Evolutionary conservation across 1,140 invertebrate species (phyloP).

Genomic region (Eupeodes corollae): DNA sequence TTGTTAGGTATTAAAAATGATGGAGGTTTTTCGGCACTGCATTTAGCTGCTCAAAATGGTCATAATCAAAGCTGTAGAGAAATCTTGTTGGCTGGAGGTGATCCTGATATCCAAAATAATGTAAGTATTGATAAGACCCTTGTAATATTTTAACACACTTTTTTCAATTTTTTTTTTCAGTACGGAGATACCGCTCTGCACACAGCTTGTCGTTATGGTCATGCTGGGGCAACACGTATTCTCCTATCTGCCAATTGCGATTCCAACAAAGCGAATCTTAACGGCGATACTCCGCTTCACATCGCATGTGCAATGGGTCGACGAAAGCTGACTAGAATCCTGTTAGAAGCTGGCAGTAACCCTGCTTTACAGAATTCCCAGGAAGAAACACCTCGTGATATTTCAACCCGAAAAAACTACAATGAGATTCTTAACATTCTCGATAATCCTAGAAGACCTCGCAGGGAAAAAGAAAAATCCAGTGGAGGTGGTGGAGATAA

Average conservation of each 20-base stretch:
- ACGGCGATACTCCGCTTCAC: constrained; percentile 88
- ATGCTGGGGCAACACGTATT: constrained; percentile 90
- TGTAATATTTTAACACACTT: constrained; percentile 1
- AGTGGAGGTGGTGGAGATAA: constrained; percentile 16
- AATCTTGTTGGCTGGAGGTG: constrained; percentile 72
- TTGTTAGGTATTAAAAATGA: constrained; percentile 68
- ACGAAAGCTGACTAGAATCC: constrained; percentile 79
- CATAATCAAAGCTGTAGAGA: constrained; percentile 91
- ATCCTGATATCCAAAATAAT: constrained; percentile 84
- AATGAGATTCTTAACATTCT: constrained; percentile 70
- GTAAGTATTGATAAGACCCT: constrained; percentile 50
- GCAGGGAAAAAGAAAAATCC: constrained; percentile 18
- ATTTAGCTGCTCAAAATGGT: constrained; percentile 89
- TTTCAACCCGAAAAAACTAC: constrained; percentile 75
- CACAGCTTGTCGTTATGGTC: constrained; percentile 86
- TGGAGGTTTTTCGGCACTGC: constrained; percentile 84
- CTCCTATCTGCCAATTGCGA: constrained; percentile 79
- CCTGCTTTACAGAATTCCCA: constrained; percentile 76
- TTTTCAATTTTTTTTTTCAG: constrained; percentile 52
- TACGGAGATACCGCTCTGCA: constrained; percentile 94
- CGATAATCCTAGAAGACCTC: constrained; percentile 43
- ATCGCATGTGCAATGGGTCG: constrained; percentile 88
- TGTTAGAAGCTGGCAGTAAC: constrained; percentile 78
- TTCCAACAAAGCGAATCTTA: constrained; percentile 87
- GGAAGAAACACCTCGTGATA: constrained; percentile 80